A percentile compares a stretch with the other conserved stretches of the same genome.
Conservation (phyloP, 2,888 invertebrate genomes). For the Clivina fossor region DNA sequence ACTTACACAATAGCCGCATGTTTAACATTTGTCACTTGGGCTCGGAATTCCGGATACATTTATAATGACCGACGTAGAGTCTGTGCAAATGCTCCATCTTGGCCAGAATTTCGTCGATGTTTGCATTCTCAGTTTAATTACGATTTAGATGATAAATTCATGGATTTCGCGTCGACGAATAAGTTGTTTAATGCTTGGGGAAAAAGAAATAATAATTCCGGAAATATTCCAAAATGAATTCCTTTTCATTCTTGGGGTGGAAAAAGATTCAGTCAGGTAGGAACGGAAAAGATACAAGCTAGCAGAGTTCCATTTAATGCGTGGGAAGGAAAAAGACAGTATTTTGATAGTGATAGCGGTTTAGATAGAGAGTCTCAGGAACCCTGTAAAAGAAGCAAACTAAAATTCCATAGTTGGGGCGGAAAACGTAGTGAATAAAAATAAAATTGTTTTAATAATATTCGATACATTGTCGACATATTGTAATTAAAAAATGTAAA, state of each 20-base stretch:
- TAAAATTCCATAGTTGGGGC: constrained; percentile 28
- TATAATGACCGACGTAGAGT: too few relatives aligned
- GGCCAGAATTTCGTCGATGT: constrained; percentile 3
- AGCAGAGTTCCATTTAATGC: constrained; percentile 29
- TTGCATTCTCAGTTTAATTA: too few relatives aligned
- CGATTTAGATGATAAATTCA: constrained; percentile 7
- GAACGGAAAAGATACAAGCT: constrained; percentile 26
- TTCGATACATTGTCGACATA: too few relatives aligned
- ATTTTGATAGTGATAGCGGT: constrained; percentile 1
- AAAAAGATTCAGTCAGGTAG: constrained; percentile 11
- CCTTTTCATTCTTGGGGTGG: constrained; percentile 32
- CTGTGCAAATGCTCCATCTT: constrained; percentile 1
- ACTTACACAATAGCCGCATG: too few relatives aligned
- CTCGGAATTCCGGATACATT: too few relatives aligned
- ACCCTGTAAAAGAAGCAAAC: constrained; percentile 18
- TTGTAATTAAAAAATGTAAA: too few relatives aligned
- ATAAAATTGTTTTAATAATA: too few relatives aligned
- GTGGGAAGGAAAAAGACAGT: constrained; percentile 27
- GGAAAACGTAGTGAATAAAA: constrained; percentile 11
- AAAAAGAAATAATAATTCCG: constrained; percentile 2
- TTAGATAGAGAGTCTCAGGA: constrained; percentile 9
- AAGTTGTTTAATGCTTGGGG: constrained; percentile 4
- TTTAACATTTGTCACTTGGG: too few relatives aligned
- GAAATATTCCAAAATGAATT: constrained; percentile 16
- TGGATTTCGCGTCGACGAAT: neutral